Conservation (phyloP, 1,140 invertebrate species). For the Caenorhabditis latens region DNA sequence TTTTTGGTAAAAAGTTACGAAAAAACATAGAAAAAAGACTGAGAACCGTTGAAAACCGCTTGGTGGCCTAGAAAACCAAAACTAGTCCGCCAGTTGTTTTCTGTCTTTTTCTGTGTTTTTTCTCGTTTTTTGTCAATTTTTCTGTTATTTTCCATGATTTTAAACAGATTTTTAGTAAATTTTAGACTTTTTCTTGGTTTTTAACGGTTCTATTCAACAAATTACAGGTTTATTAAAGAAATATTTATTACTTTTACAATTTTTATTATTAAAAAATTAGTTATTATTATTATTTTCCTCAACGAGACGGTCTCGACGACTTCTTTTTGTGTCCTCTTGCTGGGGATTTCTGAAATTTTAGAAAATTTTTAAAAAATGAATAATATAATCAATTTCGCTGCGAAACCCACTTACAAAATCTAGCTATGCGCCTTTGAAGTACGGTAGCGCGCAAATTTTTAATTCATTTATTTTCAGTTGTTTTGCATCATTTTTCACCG, state of each 20-base stretch:
- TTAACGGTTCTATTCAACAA: too few relatives aligned
- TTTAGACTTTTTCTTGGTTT: too few relatives aligned
- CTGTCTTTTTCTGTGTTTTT: too few relatives aligned
- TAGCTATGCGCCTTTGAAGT: not conserved
- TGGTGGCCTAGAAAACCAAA: too few relatives aligned
- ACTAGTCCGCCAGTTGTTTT: too few relatives aligned
- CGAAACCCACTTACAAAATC: not conserved
- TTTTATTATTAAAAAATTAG: too few relatives aligned
- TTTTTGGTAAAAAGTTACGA: too few relatives aligned
- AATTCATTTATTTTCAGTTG: not conserved
- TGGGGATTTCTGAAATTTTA: slow-evolving; percentile 14
- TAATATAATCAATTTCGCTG: not conserved
- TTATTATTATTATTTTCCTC: not conserved
- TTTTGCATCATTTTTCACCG: not conserved
- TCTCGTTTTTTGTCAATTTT: not conserved
- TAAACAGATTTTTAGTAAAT: too few relatives aligned
- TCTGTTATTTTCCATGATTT: not conserved
- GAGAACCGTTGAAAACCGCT: too few relatives aligned
- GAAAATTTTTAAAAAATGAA: not conserved
- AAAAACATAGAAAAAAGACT: too few relatives aligned
- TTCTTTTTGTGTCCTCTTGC: not conserved
- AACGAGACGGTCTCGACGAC: not conserved
- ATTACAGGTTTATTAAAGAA: too few relatives aligned
- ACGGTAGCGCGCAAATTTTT: not conserved
- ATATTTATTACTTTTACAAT: too few relatives aligned